Conservation (phyloP, 2,888 invertebrate species). For the Lochmaea capreae region DNA sequence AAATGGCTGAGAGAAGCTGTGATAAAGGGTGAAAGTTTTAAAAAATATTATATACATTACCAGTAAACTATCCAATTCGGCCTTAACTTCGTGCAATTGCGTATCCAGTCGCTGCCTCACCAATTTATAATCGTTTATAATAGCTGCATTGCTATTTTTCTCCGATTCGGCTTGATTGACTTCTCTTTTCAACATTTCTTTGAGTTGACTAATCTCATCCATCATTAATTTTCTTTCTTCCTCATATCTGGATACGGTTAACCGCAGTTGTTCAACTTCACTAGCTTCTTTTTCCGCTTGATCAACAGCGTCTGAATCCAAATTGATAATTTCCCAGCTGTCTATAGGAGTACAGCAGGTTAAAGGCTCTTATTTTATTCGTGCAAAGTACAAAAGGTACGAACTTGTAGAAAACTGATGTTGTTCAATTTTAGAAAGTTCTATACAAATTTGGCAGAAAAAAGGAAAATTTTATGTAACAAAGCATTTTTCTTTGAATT, state of each 20-base stretch:
- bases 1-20: too few species aligned
- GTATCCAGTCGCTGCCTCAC: constrained; percentile 89
- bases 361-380: constrained; percentile 10
- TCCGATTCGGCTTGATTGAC: constrained; percentile 80
- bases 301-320: constrained; percentile 71
- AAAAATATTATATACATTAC: constrained; percentile 64
- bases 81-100: constrained; percentile 77
- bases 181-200: constrained; percentile 82
- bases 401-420: not conserved
- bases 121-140: constrained; percentile 93
- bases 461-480: too few species aligned
- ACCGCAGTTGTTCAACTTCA: constrained; percentile 70
- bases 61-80: constrained; percentile 73
- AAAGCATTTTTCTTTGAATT: too few species aligned
- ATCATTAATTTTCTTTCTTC: constrained; percentile 69
- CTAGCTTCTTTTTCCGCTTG: constrained; percentile 70
- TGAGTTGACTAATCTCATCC: constrained; percentile 71
- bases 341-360: constrained; percentile 58
- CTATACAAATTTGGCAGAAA: too few species aligned
- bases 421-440: too few species aligned
- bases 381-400: not conserved
- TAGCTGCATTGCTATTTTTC: constrained; percentile 79
- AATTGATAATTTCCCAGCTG: constrained; percentile 66
- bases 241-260: constrained; percentile 75
- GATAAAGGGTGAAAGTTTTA: too few species aligned